Percentiles rank a stretch among this genome's conserved stretches.
Conservation (phyloP, 2,113 vertebrate genomes). For the Atractosteus spatula region DNA sequence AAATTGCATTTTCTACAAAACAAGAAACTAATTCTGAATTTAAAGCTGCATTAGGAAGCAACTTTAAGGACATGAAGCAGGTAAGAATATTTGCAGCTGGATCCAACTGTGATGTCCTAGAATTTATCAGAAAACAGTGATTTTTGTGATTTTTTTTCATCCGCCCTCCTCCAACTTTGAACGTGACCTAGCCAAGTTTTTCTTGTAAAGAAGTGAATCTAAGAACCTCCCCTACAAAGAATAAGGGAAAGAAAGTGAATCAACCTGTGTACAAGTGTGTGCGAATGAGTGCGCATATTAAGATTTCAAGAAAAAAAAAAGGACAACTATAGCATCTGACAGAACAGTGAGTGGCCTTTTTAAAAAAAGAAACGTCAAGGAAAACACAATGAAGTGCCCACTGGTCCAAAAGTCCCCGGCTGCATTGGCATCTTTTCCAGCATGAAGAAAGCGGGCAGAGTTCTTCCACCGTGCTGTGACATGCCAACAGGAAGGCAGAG, state of each 20-base stretch:
- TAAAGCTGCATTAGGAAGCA: not conserved
- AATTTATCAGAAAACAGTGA: constrained; percentile 23
- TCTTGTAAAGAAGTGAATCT: no score
- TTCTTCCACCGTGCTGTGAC: constrained; percentile 36
- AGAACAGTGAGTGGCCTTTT: not conserved
- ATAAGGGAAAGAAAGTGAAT: not conserved
- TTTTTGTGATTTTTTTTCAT: no score
- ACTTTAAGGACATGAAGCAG: not conserved
- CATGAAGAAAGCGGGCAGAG: constrained; percentile 12
- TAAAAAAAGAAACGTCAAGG: not conserved
- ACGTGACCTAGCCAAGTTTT: no score
- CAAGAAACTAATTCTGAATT: not conserved
- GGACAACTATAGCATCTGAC: not conserved
- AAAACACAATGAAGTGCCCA: not conserved
- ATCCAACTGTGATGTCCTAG: constrained; percentile 2
- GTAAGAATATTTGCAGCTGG: not conserved
- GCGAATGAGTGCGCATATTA: not conserved
- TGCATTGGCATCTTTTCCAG: not conserved
- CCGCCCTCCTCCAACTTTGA: no score
- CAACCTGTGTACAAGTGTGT: not conserved
- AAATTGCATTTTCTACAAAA: constrained; percentile 5
- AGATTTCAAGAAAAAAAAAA: not conserved
- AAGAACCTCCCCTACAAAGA: not conserved
- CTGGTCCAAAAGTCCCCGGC: not conserved
- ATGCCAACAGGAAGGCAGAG: constrained; percentile 29